Conservation (phyloP, 2,888 invertebrate genomes). For the Clitarchus hookeri region DNA sequence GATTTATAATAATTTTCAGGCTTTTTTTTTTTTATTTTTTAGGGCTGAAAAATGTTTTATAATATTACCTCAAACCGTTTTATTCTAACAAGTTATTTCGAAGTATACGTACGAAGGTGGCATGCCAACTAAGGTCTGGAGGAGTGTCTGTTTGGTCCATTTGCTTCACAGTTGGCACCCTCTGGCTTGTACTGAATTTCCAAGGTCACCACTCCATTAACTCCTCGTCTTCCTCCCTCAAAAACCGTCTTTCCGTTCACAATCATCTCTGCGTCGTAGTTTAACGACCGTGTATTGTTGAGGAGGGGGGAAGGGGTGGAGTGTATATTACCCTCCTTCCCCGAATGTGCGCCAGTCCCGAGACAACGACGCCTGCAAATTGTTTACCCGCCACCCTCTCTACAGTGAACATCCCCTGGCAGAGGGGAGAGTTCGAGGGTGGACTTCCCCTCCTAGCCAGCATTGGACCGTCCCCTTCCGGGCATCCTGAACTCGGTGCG, state of each 20-base stretch:
- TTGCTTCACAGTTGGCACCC: too few species aligned
- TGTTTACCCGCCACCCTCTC: not conserved
- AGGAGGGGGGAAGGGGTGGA: not conserved
- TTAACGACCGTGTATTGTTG: not conserved
- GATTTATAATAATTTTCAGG: too few species aligned
- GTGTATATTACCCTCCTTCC: conserved; percentile 23
- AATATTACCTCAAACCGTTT: too few species aligned
- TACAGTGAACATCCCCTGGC: too few species aligned
- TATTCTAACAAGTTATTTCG: too few species aligned
- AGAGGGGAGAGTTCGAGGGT: not conserved
- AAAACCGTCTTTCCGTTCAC: not conserved
- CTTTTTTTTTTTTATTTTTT: too few species aligned
- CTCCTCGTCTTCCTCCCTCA: not conserved
- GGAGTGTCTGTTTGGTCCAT: too few species aligned
- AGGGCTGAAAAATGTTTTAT: too few species aligned
- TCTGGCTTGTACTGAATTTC: too few species aligned
- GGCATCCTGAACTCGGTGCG: not conserved
- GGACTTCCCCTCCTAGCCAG: not conserved
- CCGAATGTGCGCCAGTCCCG: not conserved
- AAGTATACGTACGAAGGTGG: too few species aligned
- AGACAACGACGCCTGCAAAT: conserved; percentile 24
- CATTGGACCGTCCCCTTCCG: not conserved
- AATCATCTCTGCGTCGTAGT: not conserved
- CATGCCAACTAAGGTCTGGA: too few species aligned
- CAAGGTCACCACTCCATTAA: too few species aligned